phyloP scores from a whole-genome alignment of 1,140 invertebrate genomes.

The Laodelphax striatellus region DNA sequence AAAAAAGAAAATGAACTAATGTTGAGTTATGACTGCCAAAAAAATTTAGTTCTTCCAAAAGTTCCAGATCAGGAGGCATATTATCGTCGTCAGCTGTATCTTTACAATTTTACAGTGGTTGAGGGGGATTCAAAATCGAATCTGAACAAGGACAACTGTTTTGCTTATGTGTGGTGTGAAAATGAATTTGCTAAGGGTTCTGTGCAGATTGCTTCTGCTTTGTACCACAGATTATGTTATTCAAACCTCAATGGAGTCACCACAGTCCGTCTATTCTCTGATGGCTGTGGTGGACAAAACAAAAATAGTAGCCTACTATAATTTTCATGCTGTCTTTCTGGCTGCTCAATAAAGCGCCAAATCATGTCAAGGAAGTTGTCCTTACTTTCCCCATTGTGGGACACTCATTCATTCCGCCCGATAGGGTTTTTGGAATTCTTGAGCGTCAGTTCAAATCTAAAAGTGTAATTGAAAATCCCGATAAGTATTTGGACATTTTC shows the following conservation, averaged over 20 bases:
- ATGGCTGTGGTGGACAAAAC: slow-evolving; percentile 13
- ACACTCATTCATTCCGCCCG: slow-evolving; percentile 23
- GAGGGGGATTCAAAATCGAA: slow-evolving; percentile 1
- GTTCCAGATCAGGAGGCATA: slow-evolving; percentile 16
- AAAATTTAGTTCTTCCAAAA: slow-evolving; percentile 17
- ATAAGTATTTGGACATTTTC: slow-evolving; percentile 4
- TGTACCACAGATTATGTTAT: slow-evolving; percentile 7
- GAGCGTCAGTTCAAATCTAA: slow-evolving; percentile 20
- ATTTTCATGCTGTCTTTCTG: slow-evolving; percentile 20
- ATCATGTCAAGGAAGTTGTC: slow-evolving; percentile 19
- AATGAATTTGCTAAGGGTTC: slow-evolving; percentile 10
- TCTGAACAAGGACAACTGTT: slow-evolving; percentile 6
- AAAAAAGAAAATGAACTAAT: not conserved
- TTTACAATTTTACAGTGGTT: slow-evolving; percentile 16
- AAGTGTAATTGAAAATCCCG: slow-evolving; percentile 14
- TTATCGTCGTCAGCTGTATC: slow-evolving; percentile 14
- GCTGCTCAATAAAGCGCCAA: slow-evolving; percentile 18
- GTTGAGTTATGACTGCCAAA: slow-evolving; percentile 13
- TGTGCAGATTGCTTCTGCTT: slow-evolving; percentile 11
- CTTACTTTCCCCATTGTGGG: slow-evolving; percentile 23
- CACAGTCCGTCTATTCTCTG: slow-evolving; percentile 7
- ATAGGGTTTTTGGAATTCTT: slow-evolving; percentile 23
- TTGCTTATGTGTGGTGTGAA: slow-evolving; percentile 11
- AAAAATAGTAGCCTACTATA: slow-evolving; percentile 15
- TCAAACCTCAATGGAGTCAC: slow-evolving; percentile 6